phyloP scores from a whole-genome alignment of 2,797 vertebrate species.

The Nannoperca obscura region DNA sequence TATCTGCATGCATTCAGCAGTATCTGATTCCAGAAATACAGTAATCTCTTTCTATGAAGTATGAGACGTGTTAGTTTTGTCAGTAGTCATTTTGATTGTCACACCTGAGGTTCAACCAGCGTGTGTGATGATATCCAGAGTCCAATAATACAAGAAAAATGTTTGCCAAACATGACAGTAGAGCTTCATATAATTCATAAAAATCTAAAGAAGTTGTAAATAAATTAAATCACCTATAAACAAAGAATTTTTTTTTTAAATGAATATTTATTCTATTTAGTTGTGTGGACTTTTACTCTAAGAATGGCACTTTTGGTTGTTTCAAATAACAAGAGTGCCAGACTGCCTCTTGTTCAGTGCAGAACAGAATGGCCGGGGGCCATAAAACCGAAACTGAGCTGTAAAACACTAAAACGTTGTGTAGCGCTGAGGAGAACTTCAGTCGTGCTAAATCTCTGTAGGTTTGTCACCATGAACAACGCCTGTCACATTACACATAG shows the following conservation, averaged over 20 bases:
- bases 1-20: background rate
- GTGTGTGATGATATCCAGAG: background rate
- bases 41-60: background rate
- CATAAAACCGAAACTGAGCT: too few species aligned
- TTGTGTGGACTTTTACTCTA: background rate
- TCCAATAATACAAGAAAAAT: background rate
- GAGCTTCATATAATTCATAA: background rate
- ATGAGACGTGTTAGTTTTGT: background rate
- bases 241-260: background rate
- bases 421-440: background rate
- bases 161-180: background rate
- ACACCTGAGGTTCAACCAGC: background rate
- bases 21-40: background rate
- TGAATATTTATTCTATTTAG: background rate
- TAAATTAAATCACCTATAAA: background rate
- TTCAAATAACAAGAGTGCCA: too few species aligned
- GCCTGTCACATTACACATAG: background rate
- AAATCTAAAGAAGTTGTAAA: background rate
- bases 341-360: too few species aligned
- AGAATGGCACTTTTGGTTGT: too few species aligned
- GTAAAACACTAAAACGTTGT: background rate
- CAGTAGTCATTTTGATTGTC: background rate
- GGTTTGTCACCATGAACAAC: background rate
- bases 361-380: too few species aligned
- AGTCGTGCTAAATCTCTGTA: background rate